Evolutionary conservation across 1,140 invertebrate genomes (phyloP).

Genomic region (Wasmannia auropunctata): DNA sequence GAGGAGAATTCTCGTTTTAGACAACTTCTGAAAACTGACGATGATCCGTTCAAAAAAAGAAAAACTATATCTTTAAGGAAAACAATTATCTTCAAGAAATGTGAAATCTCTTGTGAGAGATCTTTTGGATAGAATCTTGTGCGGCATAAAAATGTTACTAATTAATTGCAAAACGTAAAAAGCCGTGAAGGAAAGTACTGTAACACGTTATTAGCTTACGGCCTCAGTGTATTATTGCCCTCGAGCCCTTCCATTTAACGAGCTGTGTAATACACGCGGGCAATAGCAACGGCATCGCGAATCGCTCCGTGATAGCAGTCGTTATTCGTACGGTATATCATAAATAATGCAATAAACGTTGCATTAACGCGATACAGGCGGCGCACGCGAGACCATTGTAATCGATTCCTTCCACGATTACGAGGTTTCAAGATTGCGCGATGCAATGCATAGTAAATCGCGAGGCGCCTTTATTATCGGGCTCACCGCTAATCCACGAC

Average conservation of each 20-base stretch:
- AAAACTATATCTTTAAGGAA: not conserved
- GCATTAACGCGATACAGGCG: constrained; percentile 27
- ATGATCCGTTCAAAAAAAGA: not conserved
- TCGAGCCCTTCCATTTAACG: constrained; percentile 9
- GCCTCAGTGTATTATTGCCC: not conserved
- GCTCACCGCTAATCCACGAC: constrained; percentile 23
- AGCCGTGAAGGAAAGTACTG: not conserved
- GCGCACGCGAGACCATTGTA: constrained; percentile 32
- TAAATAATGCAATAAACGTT: constrained; percentile 44
- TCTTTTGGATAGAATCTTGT: not conserved
- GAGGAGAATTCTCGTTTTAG: not conserved
- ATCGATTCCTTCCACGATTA: constrained; percentile 35
- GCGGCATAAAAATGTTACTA: not conserved
- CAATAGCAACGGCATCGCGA: constrained; percentile 15
- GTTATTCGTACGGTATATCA: constrained; percentile 26
- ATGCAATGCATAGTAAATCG: constrained; percentile 11
- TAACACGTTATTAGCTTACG: not conserved
- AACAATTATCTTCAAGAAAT: not conserved
- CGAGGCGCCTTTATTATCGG: not conserved
- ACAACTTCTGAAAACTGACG: too few relatives aligned
- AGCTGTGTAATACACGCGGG: not conserved
- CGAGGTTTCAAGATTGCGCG: not conserved
- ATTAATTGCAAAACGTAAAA: constrained; percentile 9
- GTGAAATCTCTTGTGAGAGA: not conserved
- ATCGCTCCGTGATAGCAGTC: constrained; percentile 1